Evolutionary conservation across 2,888 invertebrate genomes (phyloP), one percentile per base, ranked within the genome.

Genomic region (Oscheius sp.): DNA sequence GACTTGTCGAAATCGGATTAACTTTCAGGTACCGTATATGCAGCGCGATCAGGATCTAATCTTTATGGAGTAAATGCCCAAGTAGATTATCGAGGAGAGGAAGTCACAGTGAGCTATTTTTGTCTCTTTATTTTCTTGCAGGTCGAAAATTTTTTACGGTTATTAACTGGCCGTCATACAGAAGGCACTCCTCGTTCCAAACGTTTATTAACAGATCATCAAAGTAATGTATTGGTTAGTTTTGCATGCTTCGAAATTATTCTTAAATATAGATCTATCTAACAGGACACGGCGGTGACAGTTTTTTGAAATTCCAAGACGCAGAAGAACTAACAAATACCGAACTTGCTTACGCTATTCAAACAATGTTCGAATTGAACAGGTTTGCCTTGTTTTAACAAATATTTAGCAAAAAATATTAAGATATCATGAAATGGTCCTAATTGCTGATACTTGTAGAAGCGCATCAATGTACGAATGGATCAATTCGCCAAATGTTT

Each of bases 61-160:
- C 95, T 98, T 0, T 99, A 98, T 87, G 97, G 97, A 48, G 95
- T 96, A 88, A 97, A 99, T 90, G 96, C 98, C 4, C 97, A 99
- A 90, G 98, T 86, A 12, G 86, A 87, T 69, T 87, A 86, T 69
- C 75, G 84, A 8, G 85, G 86, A 45, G 84, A 86, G 55, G 87
- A 93, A 92, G 94, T 96, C 0, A 97, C 96, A 0, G 74, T 76
- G 27, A 20, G 65, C 37, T 12, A n/a, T n/a, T n/a, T n/a, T n/a
- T n/a, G n/a, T n/a, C n/a, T n/a, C n/a, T n/a, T n/a, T 25, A 33
- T 42, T 42, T 57, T 4, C 15, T 45, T 58, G n/a, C 31, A 78
- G 74, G 79, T 98, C 1, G 97, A 98, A 87, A 98, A 96, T 88
- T 96, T 99, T 89, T 94, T 99, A 0, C 91, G 98, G 12, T 90